These are phyloP conservation scores for Pogoniulus pusillus DNA, from an alignment of 2,797 vertebrate species.

Conservation along the genomic window DNA sequence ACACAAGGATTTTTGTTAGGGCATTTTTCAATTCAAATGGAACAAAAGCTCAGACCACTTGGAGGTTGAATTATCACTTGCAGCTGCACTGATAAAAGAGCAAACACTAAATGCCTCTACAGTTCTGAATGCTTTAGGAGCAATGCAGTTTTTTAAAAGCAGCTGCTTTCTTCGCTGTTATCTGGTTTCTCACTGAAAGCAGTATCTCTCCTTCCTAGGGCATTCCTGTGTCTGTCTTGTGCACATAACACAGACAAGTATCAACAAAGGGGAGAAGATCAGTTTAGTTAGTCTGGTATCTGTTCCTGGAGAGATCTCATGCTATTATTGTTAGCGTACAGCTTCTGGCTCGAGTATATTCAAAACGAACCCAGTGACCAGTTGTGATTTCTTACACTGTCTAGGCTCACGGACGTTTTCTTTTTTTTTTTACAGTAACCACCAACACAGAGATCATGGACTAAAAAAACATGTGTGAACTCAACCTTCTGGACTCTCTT, in stretches of 20 bases:
- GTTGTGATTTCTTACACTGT: neutral
- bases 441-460: neutral
- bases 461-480: neutral
- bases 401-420: slow-evolving; percentile 13
- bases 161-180: slow-evolving; percentile 69
- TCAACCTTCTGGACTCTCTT: neutral
- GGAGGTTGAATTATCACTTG: slow-evolving; percentile 74
- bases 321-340: slow-evolving; percentile 44
- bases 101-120: slow-evolving; percentile 69
- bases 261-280: slow-evolving; percentile 48
- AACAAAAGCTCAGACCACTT: slow-evolving; percentile 68
- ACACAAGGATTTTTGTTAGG: slow-evolving; percentile 57
- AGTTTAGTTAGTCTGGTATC: slow-evolving; percentile 55
- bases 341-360: slow-evolving; percentile 54
- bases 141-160: slow-evolving; percentile 69
- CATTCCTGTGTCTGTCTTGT: slow-evolving; percentile 72
- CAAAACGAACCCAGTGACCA: slow-evolving; percentile 57
- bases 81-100: slow-evolving; percentile 80
- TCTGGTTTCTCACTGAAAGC: slow-evolving; percentile 54
- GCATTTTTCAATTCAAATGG: slow-evolving; percentile 67
- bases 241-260: slow-evolving; percentile 66
- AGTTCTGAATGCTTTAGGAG: slow-evolving; percentile 60
- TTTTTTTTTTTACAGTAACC: neutral
- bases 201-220: slow-evolving; percentile 65
- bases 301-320: slow-evolving; percentile 42